phyloP scores from a whole-genome alignment of 2,888 invertebrate species.

The Cloeon dipterum region DNA sequence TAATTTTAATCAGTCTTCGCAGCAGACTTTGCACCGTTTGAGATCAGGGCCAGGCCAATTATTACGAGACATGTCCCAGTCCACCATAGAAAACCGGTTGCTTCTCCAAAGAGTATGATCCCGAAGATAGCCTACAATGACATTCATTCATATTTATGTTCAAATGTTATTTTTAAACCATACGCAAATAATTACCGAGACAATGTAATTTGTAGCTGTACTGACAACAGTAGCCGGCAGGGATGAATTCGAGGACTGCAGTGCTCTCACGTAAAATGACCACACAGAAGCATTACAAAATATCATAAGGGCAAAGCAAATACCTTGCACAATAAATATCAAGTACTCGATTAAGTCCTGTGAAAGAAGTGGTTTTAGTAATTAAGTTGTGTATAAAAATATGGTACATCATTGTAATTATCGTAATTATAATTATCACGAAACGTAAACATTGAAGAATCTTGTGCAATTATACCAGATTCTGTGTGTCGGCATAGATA shows the following conservation, averaged over 20 bases:
- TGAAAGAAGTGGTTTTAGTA: too few relatives aligned
- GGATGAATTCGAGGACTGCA: slow-evolving; percentile 32
- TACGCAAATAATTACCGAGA: slow-evolving; percentile 28
- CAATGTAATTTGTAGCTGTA: slow-evolving; percentile 34
- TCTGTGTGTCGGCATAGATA: slow-evolving; percentile 7
- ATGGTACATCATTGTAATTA: too few relatives aligned
- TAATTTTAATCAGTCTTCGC: too few relatives aligned
- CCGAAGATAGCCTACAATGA: slow-evolving; percentile 45
- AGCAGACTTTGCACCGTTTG: too few relatives aligned
- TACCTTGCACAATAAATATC: slow-evolving; percentile 13
- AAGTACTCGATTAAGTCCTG: too few relatives aligned
- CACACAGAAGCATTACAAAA: slow-evolving; percentile 33
- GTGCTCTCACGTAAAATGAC: slow-evolving; percentile 34
- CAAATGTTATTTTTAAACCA: too few relatives aligned
- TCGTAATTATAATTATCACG: too few relatives aligned
- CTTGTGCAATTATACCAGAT: slow-evolving; percentile 11
- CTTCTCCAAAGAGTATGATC: slow-evolving; percentile 40
- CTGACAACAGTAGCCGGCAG: slow-evolving; percentile 36
- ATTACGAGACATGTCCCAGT: slow-evolving; percentile 43
- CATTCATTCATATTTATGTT: slow-evolving; percentile 7
- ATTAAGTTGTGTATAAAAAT: too few relatives aligned
- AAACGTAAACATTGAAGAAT: too few relatives aligned
- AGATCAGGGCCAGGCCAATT: slow-evolving; percentile 39
- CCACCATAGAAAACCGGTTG: slow-evolving; percentile 44
- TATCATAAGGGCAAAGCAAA: slow-evolving; percentile 27